Evolutionary conservation across 2,888 invertebrate species (phyloP), one percentile per base, ranked within the genome.

Genomic region (Tenthredo amoena): DNA sequence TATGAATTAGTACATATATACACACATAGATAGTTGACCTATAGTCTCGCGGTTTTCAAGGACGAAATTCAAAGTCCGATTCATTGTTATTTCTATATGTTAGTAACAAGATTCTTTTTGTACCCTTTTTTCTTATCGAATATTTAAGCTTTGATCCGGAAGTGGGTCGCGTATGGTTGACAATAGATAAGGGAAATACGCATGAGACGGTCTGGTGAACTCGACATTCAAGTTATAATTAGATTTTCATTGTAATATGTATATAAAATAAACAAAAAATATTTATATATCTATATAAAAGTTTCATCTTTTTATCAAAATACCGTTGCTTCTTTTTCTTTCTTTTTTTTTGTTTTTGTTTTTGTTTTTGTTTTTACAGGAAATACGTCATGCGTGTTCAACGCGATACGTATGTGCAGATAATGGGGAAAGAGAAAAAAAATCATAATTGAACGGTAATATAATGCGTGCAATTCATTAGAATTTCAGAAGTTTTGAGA

Each of bases 101-200:
- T 47, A 18, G n/a, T 15, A 10, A 37, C 18, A 7, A n/a, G 37
- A 15, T 34, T 82, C 31, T 65, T 40, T 58, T 81, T 21, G 2
- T 37, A 34, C 40, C 37, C 37, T 58, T 40, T 40, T 34, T 82
- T 43, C 40, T 26, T 62, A 65, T 43, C 26, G 40, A 82, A 82
- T 21, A n/a, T 68, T 82, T 31, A 82, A 82, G 65, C 65, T 82
- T 62, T 47, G 65, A 31, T 58, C 34, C 65, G 37, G 65, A 68
- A 37, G 37, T 68, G 37, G 40, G 68, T 68, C 68, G 15, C 7
- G 68, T 68, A 12, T 68, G 68, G 31, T 34, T 34, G 68, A 68
- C 68, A 68, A 34, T 31, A 68, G 68, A 68, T 68, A 68, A 68
- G 31, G 34, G 68, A 68, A 68, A 68, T 68, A 68, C 68, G 34